Evolutionary conservation across 2,797 vertebrate genomes (phyloP), one percentile per base, ranked within the genome.

Genomic region (Gymnothorax javanicus): DNA sequence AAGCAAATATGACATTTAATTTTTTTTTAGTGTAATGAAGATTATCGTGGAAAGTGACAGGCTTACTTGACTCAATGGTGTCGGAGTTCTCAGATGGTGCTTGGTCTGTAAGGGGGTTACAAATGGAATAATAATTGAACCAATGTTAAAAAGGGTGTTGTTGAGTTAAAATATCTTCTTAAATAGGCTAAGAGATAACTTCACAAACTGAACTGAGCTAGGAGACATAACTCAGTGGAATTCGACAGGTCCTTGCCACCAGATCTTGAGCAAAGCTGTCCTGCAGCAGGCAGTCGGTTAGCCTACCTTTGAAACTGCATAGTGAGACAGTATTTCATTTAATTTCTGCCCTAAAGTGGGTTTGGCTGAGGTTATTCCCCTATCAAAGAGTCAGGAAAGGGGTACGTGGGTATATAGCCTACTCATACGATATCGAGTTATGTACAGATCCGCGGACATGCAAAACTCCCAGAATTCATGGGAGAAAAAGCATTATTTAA

Each of bases 371-470:
- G 94, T 93, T 93, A 93, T 91, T 91, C 91, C 87, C 94, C 93
- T 93, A 91, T 94, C 92, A 92, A 89, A 93, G 92, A 92, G 89
- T 84, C 89, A 56, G 85, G 88, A 90, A 90, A 91, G 93, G 94
- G 90, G 92, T 92, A 93, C 88, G 88, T 88, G 90, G 89, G 89
- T 89, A 94, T 87, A 93, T 94, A 43, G 33, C 33, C 33, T 43
- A 91, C 89, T 88, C 89, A 83, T 95, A 95, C 96, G 94, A 95
- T 96, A 90, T 94, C 92, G 91, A 95, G 92, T 95, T 96, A 96
- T 96, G 94, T 95, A 92, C 90, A 90, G 93, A 94, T 94, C 91
- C 91, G 86, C 91, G 87, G 90, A 91, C 90, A 88, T 77, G 93
- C 92, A 93, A 95, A 95, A 95, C 93, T 84, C 93, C 93, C 83